Evolutionary conservation across 2,113 vertebrate genomes (phyloP), one percentile per base, ranked within the genome.

Genomic region (Trogon melanurus): DNA sequence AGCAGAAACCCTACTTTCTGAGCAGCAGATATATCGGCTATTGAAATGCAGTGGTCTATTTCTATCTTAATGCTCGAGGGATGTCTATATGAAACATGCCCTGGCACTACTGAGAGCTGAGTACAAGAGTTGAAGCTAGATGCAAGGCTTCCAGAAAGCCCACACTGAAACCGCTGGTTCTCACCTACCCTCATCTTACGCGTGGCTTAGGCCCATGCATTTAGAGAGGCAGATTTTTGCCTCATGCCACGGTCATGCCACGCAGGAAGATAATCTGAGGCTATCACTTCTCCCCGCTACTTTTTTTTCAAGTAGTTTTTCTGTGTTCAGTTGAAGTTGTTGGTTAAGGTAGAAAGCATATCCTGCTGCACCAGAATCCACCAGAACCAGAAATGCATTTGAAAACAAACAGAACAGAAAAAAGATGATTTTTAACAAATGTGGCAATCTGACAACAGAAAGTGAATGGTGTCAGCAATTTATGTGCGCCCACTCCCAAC

Each of bases 401-500:
- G 62, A 89, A 94, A 91, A 65, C 79, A 56, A 88, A 85, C 57
- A 34, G 18, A 91, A 74, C 80, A 94, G 82, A 69, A 90, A 41
- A 93, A 89, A 61, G 92, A 92, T 89, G 90, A 79, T 83, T 88
- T 94, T 47, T 84, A 90, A 95, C 56, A 93, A 92, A 93, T 87
- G 60, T 92, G 96, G 93, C 88, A 96, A 74, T 87, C 93, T 61
- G 87, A 96, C 90, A 96, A 95, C 84, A 97, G 58, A 91, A 89
- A 95, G 81, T 93, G 95, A 95, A 95, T 75, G 58, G 75, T 95
- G 89, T 81, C 92, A 93, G 87, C 89, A 94, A 92, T 91, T 97
- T 97, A 95, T 93, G 93, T 88, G 95, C 19, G 69, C 94, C 91
- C 93, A 91, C 85, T 97, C 88, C 92, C 84, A 23, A 95, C 96